These are phyloP conservation scores for Spisula subtruncata DNA, from an alignment of 2,888 invertebrate species.

Conservation along the genomic window DNA sequence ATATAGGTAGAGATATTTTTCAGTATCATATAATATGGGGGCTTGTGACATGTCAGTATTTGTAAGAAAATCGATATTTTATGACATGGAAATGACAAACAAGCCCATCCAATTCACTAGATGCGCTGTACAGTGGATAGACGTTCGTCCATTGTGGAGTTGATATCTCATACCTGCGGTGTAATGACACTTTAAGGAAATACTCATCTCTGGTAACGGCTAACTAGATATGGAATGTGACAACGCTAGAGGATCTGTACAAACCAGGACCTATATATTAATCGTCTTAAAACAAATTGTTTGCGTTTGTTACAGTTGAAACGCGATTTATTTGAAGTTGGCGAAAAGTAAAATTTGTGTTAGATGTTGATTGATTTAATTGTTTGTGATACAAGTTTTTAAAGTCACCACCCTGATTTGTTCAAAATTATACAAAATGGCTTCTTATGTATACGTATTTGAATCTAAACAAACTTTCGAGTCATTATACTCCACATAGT, in stretches of 20 bases:
- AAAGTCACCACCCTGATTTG: constrained; percentile 16
- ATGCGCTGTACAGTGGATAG: constrained; percentile 36
- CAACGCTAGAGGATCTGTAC: not conserved
- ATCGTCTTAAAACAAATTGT: not conserved
- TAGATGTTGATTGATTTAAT: not conserved
- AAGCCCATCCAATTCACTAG: constrained; percentile 48
- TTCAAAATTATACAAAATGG: not conserved
- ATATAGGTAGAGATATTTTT: not conserved
- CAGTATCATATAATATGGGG: not conserved
- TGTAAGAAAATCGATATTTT: constrained; percentile 26
- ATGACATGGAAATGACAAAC: constrained; percentile 45
- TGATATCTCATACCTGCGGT: constrained; percentile 55
- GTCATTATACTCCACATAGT: not conserved
- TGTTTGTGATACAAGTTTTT: not conserved
- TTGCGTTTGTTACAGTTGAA: not conserved
- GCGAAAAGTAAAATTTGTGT: constrained; percentile 11
- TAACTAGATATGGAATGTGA: constrained; percentile 43
- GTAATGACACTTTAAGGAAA: constrained; percentile 68
- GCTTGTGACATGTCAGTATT: constrained; percentile 23
- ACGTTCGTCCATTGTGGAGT: constrained; percentile 42
- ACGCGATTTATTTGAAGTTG: constrained; percentile 13
- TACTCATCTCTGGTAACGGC: constrained; percentile 40
- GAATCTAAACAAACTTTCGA: not conserved
- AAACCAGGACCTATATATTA: constrained; percentile 22
- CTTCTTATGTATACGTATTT: not conserved